Conservation (phyloP, 2,797 vertebrate genomes). For the Tinamus major region DNA sequence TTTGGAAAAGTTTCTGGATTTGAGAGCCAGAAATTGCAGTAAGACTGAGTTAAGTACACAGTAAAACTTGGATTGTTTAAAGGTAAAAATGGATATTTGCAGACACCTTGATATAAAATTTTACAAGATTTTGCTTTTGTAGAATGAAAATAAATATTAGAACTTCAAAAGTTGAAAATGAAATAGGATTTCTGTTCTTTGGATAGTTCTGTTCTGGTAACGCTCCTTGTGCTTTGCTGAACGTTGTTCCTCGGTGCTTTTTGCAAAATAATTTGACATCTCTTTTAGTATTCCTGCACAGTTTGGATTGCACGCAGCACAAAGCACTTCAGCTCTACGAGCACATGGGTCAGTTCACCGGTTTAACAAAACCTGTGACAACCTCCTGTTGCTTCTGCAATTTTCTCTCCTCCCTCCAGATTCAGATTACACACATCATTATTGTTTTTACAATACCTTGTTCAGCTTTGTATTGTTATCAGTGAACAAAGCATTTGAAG, state of each 20-base stretch:
- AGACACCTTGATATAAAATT: not conserved
- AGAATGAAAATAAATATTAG: not conserved
- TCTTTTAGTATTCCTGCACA: not conserved
- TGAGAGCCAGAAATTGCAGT: not conserved
- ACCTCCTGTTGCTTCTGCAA: not conserved
- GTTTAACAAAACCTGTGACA: not conserved
- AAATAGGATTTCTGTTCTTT: not conserved
- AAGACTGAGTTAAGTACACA: not conserved
- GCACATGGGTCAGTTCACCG: not conserved
- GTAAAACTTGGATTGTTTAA: not conserved
- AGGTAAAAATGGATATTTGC: not conserved
- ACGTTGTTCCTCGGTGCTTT: not conserved
- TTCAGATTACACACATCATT: fast-evolving
- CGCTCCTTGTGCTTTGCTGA: not conserved
- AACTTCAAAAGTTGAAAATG: not conserved
- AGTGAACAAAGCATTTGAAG: not conserved
- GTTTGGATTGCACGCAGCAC: not conserved
- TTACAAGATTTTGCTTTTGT: not conserved
- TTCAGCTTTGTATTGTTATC: not conserved
- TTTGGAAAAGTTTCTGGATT: not conserved
- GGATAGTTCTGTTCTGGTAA: not conserved
- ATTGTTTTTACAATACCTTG: fast-evolving
- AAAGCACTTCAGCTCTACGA: not conserved
- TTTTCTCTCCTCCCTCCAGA: not conserved
- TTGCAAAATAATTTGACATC: not conserved